These are phyloP conservation scores for Agrochola macilenta DNA, from an alignment of 2,888 invertebrate genomes.

Conservation along the genomic window DNA sequence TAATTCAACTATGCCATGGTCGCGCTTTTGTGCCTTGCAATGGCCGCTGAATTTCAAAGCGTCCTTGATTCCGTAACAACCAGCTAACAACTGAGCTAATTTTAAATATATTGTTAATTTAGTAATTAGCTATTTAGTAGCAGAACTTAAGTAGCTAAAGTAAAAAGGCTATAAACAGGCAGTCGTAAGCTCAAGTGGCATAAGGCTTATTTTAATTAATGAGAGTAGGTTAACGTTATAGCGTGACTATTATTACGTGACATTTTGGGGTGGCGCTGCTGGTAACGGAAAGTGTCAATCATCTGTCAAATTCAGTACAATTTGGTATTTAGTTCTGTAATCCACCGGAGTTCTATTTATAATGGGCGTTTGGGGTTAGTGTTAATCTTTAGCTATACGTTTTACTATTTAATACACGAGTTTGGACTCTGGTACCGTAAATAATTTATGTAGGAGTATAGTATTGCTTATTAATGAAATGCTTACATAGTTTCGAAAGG, in stretches of 20 bases:
- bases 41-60: neutral
- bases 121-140: conserved; percentile 33
- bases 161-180: conserved; percentile 25
- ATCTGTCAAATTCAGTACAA: conserved; percentile 17
- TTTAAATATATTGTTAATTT: conserved; percentile 36
- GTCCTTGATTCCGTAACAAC: neutral
- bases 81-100: neutral
- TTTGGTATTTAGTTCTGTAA: conserved; percentile 2
- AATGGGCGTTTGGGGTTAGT: neutral
- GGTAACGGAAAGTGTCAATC: conserved; percentile 1
- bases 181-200: conserved; percentile 14
- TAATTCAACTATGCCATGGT: neutral
- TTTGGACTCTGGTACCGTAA: neutral
- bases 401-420: neutral
- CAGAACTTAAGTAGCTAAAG: conserved; percentile 25
- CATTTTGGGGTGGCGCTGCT: neutral
- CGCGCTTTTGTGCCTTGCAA: neutral
- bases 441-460: conserved; percentile 17
- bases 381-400: conserved; percentile 10
- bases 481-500: conserved; percentile 6
- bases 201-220: conserved; percentile 32
- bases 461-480: conserved; percentile 7
- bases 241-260: conserved; percentile 5
- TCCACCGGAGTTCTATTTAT: neutral
- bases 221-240: conserved; percentile 32